Base-by-base conservation (phyloP, 1,140 invertebrate species). In the Cherax destructor region DNA sequence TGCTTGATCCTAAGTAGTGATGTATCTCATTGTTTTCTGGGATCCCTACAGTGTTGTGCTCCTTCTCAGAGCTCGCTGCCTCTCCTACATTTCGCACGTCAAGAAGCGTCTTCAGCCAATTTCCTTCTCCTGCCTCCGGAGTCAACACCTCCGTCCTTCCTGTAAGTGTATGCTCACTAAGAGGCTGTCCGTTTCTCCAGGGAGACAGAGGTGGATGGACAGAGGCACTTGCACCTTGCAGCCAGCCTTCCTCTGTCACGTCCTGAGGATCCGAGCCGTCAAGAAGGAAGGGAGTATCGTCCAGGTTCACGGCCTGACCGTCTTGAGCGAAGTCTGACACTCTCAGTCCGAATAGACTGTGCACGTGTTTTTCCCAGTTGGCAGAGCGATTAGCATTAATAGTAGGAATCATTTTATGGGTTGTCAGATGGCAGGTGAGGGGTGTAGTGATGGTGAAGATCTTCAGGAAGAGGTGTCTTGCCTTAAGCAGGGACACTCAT, bases 221-320 rank as follows among this genome's bases (percentile, higher is more conserved):
- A 50, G 21, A 56, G 21, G 18, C 65, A 16, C 24, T 6, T n/a
- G 16, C 18, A 30, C 3, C n/a, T 47, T 81, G 65, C 50, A 74
- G 16, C 65, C 88, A 85, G 13, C 59, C 47, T 2, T 50, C 61
- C 4, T 76, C 83, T 6, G 30, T 49, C 76, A 78, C 59, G 9
- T 61, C 76, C 11, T 61, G 13, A n/a, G 52, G 72, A 16, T 21
- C 21, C 1, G 56, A 86, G 1, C 59, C 88, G 5, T 91, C 56
- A 24, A 91, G 47, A 74, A 91, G 78, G 76, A 91, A 91, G 7
- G 88, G 88, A 49, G 80, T 86, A n/a, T 91, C 83, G 80, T 91
- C 88, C 13, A 91, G 74, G 61, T 47, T 91, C 50, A 91, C 88
- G 30, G 76, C 76, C 13, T 21, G 56, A 1, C 49, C 77, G 7